phyloP scores from a whole-genome alignment of 2,113 vertebrate genomes.

The Neolamprologus variostigma region DNA sequence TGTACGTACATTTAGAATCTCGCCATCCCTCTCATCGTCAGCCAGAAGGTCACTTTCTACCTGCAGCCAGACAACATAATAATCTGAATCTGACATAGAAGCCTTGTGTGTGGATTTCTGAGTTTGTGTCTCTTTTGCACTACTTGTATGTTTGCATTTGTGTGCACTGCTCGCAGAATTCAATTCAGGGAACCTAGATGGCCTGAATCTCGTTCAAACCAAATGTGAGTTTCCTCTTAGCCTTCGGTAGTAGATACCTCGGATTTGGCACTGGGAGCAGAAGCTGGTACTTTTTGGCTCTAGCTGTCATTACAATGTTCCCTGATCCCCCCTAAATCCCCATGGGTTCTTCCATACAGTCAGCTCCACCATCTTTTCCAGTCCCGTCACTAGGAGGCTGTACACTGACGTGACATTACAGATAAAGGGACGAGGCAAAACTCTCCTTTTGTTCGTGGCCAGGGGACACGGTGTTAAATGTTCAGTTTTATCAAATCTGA shows the following conservation, averaged over 20 bases:
- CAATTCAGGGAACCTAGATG: background rate
- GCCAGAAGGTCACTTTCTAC: constrained; percentile 31
- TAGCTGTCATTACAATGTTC: constrained; percentile 24
- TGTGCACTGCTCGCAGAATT: background rate
- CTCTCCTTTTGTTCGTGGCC: background rate
- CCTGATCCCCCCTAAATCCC: constrained; percentile 10
- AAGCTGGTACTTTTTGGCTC: constrained; percentile 13
- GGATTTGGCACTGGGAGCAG: background rate
- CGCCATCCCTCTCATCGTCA: background rate
- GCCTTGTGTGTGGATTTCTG: background rate
- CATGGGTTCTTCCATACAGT: constrained; percentile 6
- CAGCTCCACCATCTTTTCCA: constrained; percentile 7
- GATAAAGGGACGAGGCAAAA: constrained; percentile 29
- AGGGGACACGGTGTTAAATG: constrained; percentile 16
- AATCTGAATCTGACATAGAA: constrained; percentile 7
- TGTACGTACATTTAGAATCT: background rate
- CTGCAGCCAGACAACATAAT: constrained; percentile 29
- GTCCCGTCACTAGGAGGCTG: constrained; percentile 11
- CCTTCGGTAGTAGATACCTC: background rate
- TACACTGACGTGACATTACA: constrained; percentile 23
- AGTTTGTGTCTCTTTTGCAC: background rate
- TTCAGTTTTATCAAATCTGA: constrained; percentile 42
- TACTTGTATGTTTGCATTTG: background rate
- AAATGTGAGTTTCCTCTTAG: constrained; percentile 1
- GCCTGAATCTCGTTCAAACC: background rate